phyloP scores from a whole-genome alignment of 2,888 invertebrate species.

The Trisateles emortualis region DNA sequence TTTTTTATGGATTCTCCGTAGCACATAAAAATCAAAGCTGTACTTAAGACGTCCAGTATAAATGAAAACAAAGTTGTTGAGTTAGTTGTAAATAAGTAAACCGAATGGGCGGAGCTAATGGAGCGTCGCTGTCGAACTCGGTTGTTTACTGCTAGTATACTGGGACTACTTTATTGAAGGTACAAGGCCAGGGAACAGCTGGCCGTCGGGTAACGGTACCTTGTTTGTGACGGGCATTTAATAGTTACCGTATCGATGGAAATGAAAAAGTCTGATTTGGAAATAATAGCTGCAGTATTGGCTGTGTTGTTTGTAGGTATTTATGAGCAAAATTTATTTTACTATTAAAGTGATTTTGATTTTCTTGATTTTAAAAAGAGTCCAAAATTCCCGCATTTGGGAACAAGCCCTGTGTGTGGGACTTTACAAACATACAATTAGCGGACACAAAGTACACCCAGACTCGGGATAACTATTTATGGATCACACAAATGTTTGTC shows the following conservation, averaged over 20 bases:
- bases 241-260: slow-evolving; percentile 1
- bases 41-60: slow-evolving; percentile 48
- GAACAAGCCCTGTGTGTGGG: no score
- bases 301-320: not conserved
- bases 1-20: not conserved
- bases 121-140: slow-evolving; percentile 62
- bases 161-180: slow-evolving; percentile 57
- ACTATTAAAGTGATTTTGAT: no score
- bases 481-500: no score
- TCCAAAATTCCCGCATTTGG: no score
- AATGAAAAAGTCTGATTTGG: not conserved
- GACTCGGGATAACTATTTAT: no score
- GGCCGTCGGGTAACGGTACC: slow-evolving; percentile 28
- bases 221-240: slow-evolving; percentile 27
- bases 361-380: no score
- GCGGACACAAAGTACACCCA: no score
- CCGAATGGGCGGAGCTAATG: slow-evolving; percentile 70
- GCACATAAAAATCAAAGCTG: slow-evolving; percentile 21
- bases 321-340: not conserved
- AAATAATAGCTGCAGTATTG: not conserved
- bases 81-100: slow-evolving; percentile 70
- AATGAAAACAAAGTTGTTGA: slow-evolving; percentile 56
- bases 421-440: no score
- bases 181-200: slow-evolving; percentile 44
- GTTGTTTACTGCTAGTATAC: slow-evolving; percentile 49